phyloP scores from a whole-genome alignment of 1,140 invertebrate species.

The Nephotettix cincticeps region DNA sequence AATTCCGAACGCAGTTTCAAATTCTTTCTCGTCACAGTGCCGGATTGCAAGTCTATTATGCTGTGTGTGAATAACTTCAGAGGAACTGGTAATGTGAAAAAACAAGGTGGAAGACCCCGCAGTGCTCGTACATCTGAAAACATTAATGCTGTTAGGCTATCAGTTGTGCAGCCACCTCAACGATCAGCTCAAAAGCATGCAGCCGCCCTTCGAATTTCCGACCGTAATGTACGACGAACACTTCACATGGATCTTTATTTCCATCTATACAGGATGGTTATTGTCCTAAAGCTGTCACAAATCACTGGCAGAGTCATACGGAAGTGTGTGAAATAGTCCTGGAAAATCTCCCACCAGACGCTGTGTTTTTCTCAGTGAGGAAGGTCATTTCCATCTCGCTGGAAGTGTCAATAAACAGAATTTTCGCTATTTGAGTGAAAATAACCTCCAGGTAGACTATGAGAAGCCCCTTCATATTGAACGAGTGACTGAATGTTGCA shows the following conservation, averaged over 20 bases:
- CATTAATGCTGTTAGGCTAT: constrained; percentile 25
- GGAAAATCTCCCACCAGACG: too few species aligned
- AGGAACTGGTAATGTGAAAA: constrained; percentile 13
- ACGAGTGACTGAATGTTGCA: constrained; percentile 29
- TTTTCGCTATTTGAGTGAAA: constrained; percentile 21
- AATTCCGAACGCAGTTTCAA: constrained; percentile 8
- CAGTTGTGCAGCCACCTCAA: constrained; percentile 26
- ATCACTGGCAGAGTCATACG: background rate
- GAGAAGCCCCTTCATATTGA: constrained; percentile 27
- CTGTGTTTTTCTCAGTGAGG: too few species aligned
- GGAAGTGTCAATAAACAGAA: too few species aligned
- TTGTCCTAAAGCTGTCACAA: too few species aligned
- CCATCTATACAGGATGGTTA: too few species aligned
- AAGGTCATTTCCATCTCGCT: too few species aligned
- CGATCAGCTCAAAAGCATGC: too few species aligned
- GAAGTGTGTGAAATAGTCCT: too few species aligned
- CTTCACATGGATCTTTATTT: too few species aligned
- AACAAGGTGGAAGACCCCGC: constrained; percentile 7
- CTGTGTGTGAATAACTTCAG: constrained; percentile 12
- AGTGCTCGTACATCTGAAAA: background rate
- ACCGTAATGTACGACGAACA: constrained; percentile 21
- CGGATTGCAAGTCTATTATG: constrained; percentile 1
- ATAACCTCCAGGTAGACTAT: background rate
- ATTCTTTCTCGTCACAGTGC: too few species aligned
- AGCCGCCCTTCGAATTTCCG: constrained; percentile 23